Evolutionary conservation across 2,797 vertebrate genomes (phyloP).

Genomic region (Peromyscus eremicus): DNA sequence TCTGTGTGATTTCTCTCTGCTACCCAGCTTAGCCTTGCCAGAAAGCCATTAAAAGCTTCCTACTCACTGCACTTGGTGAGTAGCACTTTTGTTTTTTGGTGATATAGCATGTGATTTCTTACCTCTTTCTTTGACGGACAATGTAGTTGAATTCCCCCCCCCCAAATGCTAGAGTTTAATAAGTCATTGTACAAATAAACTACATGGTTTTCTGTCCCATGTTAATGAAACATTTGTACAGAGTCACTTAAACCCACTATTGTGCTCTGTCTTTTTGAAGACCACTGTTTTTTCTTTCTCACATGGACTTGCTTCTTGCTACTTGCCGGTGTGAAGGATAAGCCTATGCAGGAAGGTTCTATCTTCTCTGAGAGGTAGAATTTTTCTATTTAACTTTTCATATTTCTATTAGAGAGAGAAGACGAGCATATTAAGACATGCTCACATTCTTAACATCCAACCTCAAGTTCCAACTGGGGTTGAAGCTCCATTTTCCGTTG

Average conservation of each 20-base stretch:
- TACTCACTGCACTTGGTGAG: not conserved
- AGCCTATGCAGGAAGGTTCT: slow-evolving; percentile 36
- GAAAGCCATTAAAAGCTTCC: not conserved
- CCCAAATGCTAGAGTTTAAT: slow-evolving; percentile 51
- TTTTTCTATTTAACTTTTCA: slow-evolving; percentile 57
- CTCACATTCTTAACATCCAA: not conserved
- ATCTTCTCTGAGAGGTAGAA: slow-evolving; percentile 37
- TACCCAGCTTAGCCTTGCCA: slow-evolving; percentile 15
- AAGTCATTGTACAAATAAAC: slow-evolving; percentile 65
- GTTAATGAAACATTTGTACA: slow-evolving; percentile 69
- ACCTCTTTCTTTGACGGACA: slow-evolving; percentile 31
- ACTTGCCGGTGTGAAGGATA: slow-evolving; percentile 47
- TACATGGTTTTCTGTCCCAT: slow-evolving; percentile 24
- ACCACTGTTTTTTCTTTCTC: slow-evolving; percentile 40
- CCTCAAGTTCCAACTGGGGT: not conserved
- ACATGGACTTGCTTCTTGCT: slow-evolving; percentile 31
- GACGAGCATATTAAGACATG: slow-evolving; percentile 43
- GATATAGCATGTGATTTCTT: not conserved
- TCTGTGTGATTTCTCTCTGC: slow-evolving; percentile 1
- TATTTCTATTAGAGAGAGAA: slow-evolving; percentile 57
- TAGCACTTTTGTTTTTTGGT: not conserved
- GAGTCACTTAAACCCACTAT: slow-evolving; percentile 53
- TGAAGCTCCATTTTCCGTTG: not conserved
- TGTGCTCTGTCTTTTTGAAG: slow-evolving; percentile 24
- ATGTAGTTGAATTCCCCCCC: slow-evolving; percentile 47